phyloP scores from a whole-genome alignment of 2,113 vertebrate genomes.

The Perccottus glenii region DNA sequence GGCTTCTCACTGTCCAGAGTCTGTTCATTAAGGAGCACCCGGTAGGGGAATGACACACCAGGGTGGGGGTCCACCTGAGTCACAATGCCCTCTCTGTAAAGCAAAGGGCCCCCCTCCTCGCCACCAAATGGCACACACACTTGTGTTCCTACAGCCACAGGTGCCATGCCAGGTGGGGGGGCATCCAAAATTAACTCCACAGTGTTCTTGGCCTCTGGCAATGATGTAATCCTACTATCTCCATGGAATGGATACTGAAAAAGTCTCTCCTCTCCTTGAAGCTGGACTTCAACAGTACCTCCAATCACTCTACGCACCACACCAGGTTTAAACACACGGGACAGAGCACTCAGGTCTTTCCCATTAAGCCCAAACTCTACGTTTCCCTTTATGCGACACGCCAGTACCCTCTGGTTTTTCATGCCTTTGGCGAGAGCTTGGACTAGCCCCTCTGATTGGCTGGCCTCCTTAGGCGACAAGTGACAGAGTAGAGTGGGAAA shows the following conservation, averaged over 20 bases:
- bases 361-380: conserved; percentile 51
- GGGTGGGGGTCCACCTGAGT: conserved; percentile 84
- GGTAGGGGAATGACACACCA: conserved; percentile 85
- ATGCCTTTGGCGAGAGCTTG: conserved; percentile 81
- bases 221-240: conserved; percentile 52
- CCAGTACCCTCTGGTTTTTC: conserved; percentile 87
- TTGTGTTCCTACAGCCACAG: conserved; percentile 78
- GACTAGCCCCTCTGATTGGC: conserved; percentile 63
- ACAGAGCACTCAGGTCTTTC: conserved; percentile 31
- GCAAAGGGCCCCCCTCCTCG: conserved; percentile 74
- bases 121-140: conserved; percentile 86
- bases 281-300: conserved; percentile 83
- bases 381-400: conserved; percentile 69
- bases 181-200: conserved; percentile 85
- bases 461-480: conserved; percentile 36
- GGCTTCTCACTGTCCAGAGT: conserved; percentile 23
- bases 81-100: conserved; percentile 85
- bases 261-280: conserved; percentile 79
- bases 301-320: conserved; percentile 83
- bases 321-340: conserved; percentile 80
- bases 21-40: conserved; percentile 75
- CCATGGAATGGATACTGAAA: conserved; percentile 80
- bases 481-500: conserved; percentile 35
- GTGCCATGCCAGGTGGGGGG: conserved; percentile 77
- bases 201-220: conserved; percentile 20